phyloP scores from a whole-genome alignment of 2,888 invertebrate species.

The Dolichopus griseipennis region DNA sequence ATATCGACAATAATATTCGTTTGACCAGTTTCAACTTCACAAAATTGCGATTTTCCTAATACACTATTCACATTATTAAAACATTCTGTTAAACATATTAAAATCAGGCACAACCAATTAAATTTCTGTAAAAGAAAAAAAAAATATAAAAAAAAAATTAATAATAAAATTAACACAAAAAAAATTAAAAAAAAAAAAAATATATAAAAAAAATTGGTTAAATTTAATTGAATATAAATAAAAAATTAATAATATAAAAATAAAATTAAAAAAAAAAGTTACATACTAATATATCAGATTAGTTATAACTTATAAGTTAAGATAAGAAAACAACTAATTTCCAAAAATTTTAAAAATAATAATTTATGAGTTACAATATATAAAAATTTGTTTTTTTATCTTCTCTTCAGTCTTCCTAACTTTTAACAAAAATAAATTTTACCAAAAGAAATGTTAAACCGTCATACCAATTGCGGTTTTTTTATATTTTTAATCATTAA shows the following conservation, averaged over 20 bases:
- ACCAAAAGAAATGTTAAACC: too few relatives aligned
- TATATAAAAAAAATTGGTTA: background rate
- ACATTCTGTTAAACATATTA: conserved; percentile 3
- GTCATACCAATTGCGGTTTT: too few relatives aligned
- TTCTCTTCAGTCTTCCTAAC: too few relatives aligned
- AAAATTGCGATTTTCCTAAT: conserved; percentile 46
- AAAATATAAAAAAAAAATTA: background rate
- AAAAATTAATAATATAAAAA: background rate
- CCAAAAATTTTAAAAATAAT: background rate
- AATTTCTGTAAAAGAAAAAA: background rate
- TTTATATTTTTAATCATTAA: too few relatives aligned
- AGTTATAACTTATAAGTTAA: background rate
- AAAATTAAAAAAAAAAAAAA: too few relatives aligned
- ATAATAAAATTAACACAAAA: background rate
- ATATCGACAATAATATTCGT: conserved; percentile 85
- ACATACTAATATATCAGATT: too few relatives aligned
- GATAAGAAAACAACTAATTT: background rate
- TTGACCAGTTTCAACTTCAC: conserved; percentile 80
- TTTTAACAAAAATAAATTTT: too few relatives aligned
- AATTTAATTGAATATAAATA: background rate
- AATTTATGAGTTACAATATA: background rate
- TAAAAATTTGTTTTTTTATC: background rate
- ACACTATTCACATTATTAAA: conserved; percentile 23
- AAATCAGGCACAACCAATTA: conserved; percentile 3
- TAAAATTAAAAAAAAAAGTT: too few relatives aligned